These are phyloP conservation scores for mouse (Mus musculus) DNA, from an alignment of 2,113 vertebrate genomes.

Conservation along the genomic window DNA sequence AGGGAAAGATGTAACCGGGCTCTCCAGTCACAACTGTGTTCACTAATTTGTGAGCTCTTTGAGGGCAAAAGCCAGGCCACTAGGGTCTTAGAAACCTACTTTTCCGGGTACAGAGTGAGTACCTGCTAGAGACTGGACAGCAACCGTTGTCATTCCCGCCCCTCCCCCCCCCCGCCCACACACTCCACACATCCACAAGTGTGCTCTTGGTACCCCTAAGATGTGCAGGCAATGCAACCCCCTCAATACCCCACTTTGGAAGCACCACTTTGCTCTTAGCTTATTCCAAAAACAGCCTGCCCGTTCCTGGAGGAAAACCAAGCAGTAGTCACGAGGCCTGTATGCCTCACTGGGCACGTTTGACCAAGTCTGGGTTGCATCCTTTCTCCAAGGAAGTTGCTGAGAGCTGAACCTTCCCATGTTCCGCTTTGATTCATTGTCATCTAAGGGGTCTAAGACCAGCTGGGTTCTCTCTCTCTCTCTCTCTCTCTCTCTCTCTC, in stretches of 20 bases:
- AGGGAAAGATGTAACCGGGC: background rate
- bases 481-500: background rate
- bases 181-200: background rate
- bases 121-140: background rate
- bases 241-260: conserved; percentile 47
- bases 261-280: conserved; percentile 55
- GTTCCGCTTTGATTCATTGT: background rate
- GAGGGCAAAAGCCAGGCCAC: background rate
- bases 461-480: no score
- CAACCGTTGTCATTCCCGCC: background rate
- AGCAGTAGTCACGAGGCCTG: conserved; percentile 57
- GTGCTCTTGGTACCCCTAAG: background rate
- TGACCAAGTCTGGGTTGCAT: conserved; percentile 51
- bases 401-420: background rate
- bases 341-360: conserved; percentile 34
- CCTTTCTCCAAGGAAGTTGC: conserved; percentile 11
- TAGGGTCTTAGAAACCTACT: background rate
- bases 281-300: conserved; percentile 65
- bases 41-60: background rate
- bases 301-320: conserved; percentile 71
- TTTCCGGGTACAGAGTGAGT: background rate
- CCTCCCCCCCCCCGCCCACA: no score
- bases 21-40: background rate
- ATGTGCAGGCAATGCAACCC: background rate
- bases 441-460: background rate